These are phyloP conservation scores for Bambusicola thoracicus DNA, from an alignment of 2,113 vertebrate species.

Conservation along the genomic window DNA sequence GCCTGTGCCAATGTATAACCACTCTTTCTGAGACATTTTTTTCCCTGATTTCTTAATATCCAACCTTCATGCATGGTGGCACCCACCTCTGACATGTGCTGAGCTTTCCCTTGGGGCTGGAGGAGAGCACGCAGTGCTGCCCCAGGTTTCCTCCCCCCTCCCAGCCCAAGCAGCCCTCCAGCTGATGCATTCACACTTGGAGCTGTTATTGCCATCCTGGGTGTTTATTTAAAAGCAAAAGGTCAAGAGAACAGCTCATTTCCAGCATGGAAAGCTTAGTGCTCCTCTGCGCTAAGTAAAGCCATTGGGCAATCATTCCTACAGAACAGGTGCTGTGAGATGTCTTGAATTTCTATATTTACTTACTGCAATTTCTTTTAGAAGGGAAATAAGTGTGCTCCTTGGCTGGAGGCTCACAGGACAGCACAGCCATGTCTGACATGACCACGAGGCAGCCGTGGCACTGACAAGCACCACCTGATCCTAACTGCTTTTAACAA, in stretches of 20 bases:
- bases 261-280: background rate
- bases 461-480: background rate
- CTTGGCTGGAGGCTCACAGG: background rate
- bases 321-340: background rate
- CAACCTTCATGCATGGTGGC: accelerated
- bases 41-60: too few species aligned
- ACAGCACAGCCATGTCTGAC: background rate
- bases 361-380: background rate
- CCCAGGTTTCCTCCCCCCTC: background rate
- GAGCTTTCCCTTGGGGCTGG: background rate
- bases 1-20: too few species aligned
- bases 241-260: background rate
- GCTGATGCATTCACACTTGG: background rate
- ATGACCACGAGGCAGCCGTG: accelerated
- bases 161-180: accelerated
- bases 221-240: background rate
- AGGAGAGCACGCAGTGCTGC: accelerated
- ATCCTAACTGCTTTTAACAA: slow-evolving; percentile 54
- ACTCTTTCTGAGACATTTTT: too few species aligned
- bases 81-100: background rate
- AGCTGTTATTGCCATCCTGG: background rate
- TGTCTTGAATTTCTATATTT: background rate
- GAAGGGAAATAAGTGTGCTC: background rate
- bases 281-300: background rate
- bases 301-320: background rate